Evolutionary conservation across 2,888 invertebrate species (phyloP), one percentile per base, ranked within the genome.

Genomic region (Bedellia somnulentella): DNA sequence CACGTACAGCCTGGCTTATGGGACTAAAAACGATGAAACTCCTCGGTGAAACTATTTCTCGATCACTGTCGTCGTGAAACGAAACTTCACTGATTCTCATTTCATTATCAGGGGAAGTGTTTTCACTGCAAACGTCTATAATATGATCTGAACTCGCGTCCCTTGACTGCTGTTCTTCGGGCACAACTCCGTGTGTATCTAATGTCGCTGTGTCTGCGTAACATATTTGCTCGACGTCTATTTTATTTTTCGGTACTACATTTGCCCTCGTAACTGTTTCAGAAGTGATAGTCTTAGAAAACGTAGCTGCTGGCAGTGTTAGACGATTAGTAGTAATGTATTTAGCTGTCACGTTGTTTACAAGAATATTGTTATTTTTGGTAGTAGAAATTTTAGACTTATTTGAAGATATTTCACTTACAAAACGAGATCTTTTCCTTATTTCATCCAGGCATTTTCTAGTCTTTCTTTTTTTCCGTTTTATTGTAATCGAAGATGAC

Each of bases 241-340:
- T n/a, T n/a, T n/a, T n/a, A n/a, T n/a, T n/a, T n/a, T n/a, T n/a
- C n/a, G n/a, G n/a, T n/a, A n/a, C n/a, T n/a, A n/a, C n/a, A n/a
- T n/a, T n/a, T n/a, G 56, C 44, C 34, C 73, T 55, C 11, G 60
- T 66, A 35, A 67, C 47, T 17, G 67, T 71, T 49, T 67, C 57
- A 9, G 73, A 70, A 38, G 47, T 44, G 33, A 70, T 46, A 14
- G 59, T 53, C 38, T 64, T 71, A 11, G 57, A 55, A 38, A 63
- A 58, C 44, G 59, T 50, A 29, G 48, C 44, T 35, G 35, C 37
- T 27, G 37, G 38, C 14, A 71, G 44, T 33, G 66, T 68, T 34
- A 71, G 42, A 14, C 68, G 52, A 35, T 57, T 50, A 18, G 41
- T 45, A 30, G 64, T 63, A 28, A 70, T 43, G 27, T 43, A 47